phyloP scores from a whole-genome alignment of 2,797 vertebrate genomes.

The Cephalopachus bancanus region DNA sequence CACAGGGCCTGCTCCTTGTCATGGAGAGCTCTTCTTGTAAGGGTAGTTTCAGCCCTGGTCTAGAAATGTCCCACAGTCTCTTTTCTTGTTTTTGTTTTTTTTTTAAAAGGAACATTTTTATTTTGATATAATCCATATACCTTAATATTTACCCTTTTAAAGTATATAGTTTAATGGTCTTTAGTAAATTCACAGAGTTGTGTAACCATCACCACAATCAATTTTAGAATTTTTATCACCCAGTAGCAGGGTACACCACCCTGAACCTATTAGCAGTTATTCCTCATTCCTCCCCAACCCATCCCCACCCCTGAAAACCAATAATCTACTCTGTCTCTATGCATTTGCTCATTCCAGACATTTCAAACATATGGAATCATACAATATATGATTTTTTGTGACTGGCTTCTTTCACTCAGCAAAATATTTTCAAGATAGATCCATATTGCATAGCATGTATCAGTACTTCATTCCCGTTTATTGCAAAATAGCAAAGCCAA shows the following conservation, averaged over 20 bases:
- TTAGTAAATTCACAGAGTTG: slow-evolving; percentile 17
- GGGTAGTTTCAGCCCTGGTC: background rate
- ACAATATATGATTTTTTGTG: background rate
- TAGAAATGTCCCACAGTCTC: background rate
- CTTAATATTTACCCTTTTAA: background rate
- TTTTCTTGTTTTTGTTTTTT: background rate
- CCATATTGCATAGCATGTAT: background rate
- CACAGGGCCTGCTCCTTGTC: background rate
- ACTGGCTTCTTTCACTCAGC: background rate
- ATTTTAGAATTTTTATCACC: slow-evolving; percentile 5
- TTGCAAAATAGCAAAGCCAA: background rate
- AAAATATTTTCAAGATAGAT: background rate
- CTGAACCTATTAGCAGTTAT: background rate
- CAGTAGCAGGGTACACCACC: background rate
- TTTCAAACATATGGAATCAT: background rate
- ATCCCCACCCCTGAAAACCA: background rate
- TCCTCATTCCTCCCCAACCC: background rate
- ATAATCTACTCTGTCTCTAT: background rate
- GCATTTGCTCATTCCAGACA: background rate
- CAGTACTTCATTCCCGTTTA: background rate
- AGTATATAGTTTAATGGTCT: background rate
- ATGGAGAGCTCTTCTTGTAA: background rate
- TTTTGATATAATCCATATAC: background rate
- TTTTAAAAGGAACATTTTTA: background rate
- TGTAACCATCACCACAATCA: background rate